Evolutionary conservation across 2,797 vertebrate species (phyloP).

Genomic region (Phalloptychus januarius): DNA sequence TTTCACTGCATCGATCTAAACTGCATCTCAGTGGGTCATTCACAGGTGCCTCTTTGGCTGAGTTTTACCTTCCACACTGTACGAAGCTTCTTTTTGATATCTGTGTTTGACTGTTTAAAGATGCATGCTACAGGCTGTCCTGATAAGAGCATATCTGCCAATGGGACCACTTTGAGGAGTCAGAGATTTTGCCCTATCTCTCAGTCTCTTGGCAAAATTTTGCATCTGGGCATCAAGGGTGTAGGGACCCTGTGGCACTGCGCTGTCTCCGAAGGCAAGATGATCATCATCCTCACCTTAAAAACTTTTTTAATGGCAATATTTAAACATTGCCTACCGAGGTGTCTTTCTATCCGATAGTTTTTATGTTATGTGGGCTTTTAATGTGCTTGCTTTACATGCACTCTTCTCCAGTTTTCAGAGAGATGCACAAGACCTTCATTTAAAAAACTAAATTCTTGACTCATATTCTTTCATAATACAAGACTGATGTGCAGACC

Average conservation of each 20-base stretch:
- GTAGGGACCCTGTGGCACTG: slow-evolving; percentile 43
- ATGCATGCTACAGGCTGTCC: slow-evolving; percentile 60
- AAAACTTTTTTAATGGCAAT: slow-evolving; percentile 23
- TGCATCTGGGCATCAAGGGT: slow-evolving; percentile 44
- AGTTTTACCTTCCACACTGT: slow-evolving; percentile 48
- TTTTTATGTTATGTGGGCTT: neutral
- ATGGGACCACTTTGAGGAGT: slow-evolving; percentile 58
- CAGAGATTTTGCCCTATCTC: slow-evolving; percentile 73
- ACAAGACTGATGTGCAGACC: neutral
- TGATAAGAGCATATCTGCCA: slow-evolving; percentile 77
- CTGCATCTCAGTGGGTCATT: slow-evolving; percentile 51
- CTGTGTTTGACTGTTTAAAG: slow-evolving; percentile 59
- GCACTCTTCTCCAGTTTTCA: neutral
- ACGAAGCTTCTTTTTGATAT: slow-evolving; percentile 45
- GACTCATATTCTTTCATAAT: slow-evolving; percentile 1
- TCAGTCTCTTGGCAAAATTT: slow-evolving; percentile 36
- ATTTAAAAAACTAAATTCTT: neutral
- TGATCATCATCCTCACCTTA: slow-evolving; percentile 43
- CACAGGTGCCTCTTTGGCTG: slow-evolving; percentile 44
- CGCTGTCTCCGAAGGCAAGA: slow-evolving; percentile 38
- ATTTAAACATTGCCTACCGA: slow-evolving; percentile 15
- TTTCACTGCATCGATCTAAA: slow-evolving; percentile 35
- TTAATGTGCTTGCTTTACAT: neutral
- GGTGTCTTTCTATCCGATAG: neutral
- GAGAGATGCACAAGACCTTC: neutral